A percentile compares a stretch with the other conserved stretches of the same genome.
Evolutionary conservation across 2,113 vertebrate species (phyloP).

Genomic region (Eptatretus burgeri): DNA sequence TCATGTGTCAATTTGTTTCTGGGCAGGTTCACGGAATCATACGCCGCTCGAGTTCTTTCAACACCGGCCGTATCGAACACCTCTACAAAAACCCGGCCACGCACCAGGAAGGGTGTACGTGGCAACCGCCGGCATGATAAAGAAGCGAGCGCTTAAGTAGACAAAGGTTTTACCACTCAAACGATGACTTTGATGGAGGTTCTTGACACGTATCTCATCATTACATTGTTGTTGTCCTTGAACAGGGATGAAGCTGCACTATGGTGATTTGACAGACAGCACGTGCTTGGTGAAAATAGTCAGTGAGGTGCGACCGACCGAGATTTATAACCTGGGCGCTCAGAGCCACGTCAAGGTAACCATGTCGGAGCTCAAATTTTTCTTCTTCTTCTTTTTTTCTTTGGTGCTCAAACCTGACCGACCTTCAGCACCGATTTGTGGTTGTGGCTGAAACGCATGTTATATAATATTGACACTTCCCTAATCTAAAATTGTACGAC

Average conservation of each 20-base stretch:
- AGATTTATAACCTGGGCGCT: slow-evolving; percentile 88
- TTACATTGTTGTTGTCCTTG: too few species aligned
- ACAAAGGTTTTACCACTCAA: too few species aligned
- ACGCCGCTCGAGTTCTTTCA: slow-evolving; percentile 81
- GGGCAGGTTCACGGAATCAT: slow-evolving; percentile 70
- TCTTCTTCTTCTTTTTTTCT: slow-evolving; percentile 32
- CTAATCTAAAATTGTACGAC: too few species aligned
- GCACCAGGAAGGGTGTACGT: slow-evolving; percentile 82
- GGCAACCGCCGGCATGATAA: not conserved
- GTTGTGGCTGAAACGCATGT: too few species aligned
- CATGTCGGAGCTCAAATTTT: slow-evolving; percentile 12
- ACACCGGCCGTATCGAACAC: slow-evolving; percentile 83
- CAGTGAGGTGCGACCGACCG: slow-evolving; percentile 58
- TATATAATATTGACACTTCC: too few species aligned
- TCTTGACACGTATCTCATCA: too few species aligned
- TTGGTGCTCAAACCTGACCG: slow-evolving; percentile 25
- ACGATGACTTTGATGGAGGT: too few species aligned
- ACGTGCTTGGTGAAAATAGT: slow-evolving; percentile 96
- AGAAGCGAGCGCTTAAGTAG: too few species aligned
- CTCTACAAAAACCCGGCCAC: slow-evolving; percentile 76
- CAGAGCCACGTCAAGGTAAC: slow-evolving; percentile 90
- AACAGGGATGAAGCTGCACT: slow-evolving; percentile 84
- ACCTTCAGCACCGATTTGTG: too few species aligned
- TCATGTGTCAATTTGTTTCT: slow-evolving; percentile 1
- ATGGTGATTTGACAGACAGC: slow-evolving; percentile 86